Conservation (phyloP, 2,888 invertebrate species). For the Strigamia crassipes region DNA sequence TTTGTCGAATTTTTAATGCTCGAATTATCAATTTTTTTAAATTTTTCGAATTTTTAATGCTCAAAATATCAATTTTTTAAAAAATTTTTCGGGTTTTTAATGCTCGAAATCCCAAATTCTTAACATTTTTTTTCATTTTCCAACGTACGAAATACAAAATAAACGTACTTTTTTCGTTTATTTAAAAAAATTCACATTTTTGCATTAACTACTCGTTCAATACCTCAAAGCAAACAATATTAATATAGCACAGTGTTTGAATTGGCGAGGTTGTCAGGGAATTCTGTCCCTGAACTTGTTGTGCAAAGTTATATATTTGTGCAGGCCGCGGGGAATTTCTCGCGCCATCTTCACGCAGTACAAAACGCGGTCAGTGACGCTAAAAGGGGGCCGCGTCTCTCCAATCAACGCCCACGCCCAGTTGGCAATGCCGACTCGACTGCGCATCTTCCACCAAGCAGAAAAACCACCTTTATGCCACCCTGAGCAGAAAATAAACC, state of each 20-base stretch:
- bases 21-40: background rate
- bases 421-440: background rate
- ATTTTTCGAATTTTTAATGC: background rate
- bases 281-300: conserved; percentile 12
- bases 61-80: too few relatives aligned
- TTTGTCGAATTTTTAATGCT: background rate
- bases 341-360: conserved; percentile 3
- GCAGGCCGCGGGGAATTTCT: conserved; percentile 16
- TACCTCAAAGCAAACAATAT: background rate
- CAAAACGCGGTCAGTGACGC: conserved; percentile 20
- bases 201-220: too few relatives aligned
- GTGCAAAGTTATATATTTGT: background rate
- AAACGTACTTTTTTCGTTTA: too few relatives aligned
- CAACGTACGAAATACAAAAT: too few relatives aligned
- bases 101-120: too few relatives aligned
- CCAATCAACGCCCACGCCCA: conserved; percentile 30
- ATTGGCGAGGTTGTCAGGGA: background rate
- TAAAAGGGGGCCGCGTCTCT: conserved; percentile 19
- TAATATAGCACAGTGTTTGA: background rate
- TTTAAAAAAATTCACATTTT: too few relatives aligned
- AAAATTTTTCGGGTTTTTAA: too few relatives aligned
- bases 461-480: background rate
- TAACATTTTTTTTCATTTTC: too few relatives aligned
- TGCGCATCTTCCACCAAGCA: background rate
- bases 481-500: background rate